Base-by-base conservation (phyloP, 2,888 invertebrate genomes). In the Ectemnius lituratus region DNA sequence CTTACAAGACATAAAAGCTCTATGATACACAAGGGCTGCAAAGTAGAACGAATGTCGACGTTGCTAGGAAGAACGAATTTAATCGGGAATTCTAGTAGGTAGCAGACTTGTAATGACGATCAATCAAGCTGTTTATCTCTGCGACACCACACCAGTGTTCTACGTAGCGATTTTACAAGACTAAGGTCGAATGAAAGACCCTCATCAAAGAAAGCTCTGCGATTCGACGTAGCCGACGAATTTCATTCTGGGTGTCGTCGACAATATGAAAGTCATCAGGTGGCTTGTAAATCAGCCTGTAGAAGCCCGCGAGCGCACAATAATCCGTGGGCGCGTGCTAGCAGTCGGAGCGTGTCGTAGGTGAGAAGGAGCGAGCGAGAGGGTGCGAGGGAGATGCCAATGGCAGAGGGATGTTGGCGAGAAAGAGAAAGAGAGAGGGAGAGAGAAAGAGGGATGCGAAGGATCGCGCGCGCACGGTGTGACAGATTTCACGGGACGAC, bases 401-500 rank as follows among this genome's bases (percentile, higher is more conserved):
- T 47, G 47, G 47, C 47, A 47, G n/a, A 47, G n/a, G 13, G n/a
- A 47, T 14, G 47, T 4, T 11, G 16, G 52, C 0, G 52, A 52
- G n/a, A 37, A 11, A 37, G 37, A 11, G 37, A 14, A 1, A 49
- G 13, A 49, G 49, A 4, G 49, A 49, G 49, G 6, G 14, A 52
- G 52, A 16, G 52, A 52, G n/a, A 37, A 11, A 37, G 37, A 11
- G 37, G 8, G 37, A 37, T 37, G 37, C 23, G 23, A 23, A 6
- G 23, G 37, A 23, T 56, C 27, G 60, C 46, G 69, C 37, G 64
- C 20, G 37, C 56, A 56, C 84, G 80, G 85, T 87, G 87, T 87
- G 88, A 88, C 87, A 81, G 88, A 89, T 89, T 89, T 89, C 85
- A 89, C 88, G 89, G 88, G 86, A 88, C 86, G 87, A 81, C 86